Percentiles rank a stretch among this genome's conserved stretches.
Conservation (phyloP, 1,140 invertebrate genomes). For the Brachystomella parvula region DNA sequence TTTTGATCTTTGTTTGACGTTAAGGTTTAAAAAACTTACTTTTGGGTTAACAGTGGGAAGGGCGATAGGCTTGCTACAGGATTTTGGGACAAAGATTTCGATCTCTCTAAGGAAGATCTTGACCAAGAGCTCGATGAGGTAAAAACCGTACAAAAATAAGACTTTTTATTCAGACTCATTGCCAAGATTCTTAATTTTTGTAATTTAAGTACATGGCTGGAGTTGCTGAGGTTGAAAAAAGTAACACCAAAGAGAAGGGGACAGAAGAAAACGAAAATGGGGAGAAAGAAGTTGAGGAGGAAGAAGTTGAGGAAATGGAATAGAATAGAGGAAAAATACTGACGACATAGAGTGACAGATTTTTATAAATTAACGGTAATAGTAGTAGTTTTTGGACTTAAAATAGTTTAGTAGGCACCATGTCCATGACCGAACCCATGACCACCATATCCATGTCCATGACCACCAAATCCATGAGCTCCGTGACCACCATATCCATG, state of each 20-base stretch:
- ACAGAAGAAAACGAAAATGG: neutral
- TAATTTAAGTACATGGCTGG: conserved; percentile 22
- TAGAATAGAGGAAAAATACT: neutral
- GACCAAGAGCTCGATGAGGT: conserved; percentile 25
- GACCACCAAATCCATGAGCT: neutral
- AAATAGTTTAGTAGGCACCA: conserved; percentile 1
- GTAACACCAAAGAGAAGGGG: neutral
- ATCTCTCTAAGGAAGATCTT: conserved; percentile 20
- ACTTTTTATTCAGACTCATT: neutral
- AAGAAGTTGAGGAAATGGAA: neutral
- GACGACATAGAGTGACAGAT: neutral
- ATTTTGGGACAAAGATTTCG: neutral
- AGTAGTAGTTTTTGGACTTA: too few relatives aligned
- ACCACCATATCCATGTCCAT: conserved; percentile 19
- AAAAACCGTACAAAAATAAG: neutral
- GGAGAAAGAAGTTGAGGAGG: neutral
- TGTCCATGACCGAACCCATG: too few relatives aligned
- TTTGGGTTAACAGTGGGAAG: neutral
- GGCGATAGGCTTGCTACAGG: neutral
- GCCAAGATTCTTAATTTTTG: too few relatives aligned
- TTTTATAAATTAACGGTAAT: neutral
- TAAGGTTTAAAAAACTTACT: too few relatives aligned
- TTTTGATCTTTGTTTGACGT: too few relatives aligned
- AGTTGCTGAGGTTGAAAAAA: neutral
- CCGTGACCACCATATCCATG: conserved; percentile 15